Evolutionary conservation across 1,140 invertebrate genomes (phyloP), one percentile per base, ranked within the genome.

Genomic region (Diuraphis noxia): DNA sequence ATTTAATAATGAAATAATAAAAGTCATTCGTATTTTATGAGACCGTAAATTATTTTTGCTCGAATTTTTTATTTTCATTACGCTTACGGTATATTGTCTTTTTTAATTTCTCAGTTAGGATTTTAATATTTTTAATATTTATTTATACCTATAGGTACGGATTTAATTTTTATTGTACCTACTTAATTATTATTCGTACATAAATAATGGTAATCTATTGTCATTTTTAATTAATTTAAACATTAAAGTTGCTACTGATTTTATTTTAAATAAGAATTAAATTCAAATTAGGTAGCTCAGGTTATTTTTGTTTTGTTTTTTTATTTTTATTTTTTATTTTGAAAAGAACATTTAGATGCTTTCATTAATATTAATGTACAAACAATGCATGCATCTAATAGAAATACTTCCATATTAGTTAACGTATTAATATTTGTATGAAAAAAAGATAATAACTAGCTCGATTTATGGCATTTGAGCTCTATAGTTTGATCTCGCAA

Each of bases 1-100:
- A 72, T 72, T 72, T n/a, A 72, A 72, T 72, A 72, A 72, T 72
- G 30, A 72, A 72, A 72, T 63, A 63, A 63, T 63, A 63, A 56
- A 56, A 63, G 56, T 17, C 56, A 63, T n/a, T 63, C 56, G n/a
- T n/a, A n/a, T 72, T 72, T 4, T 72, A 72, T n/a, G 56, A 6
- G 56, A 13, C n/a, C n/a, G 13, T 72, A 72, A n/a, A 72, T 72
- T n/a, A n/a, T 72, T 72, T 72, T 72, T n/a, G 4, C 13, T 72
- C 25, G 2, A 17, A 72, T n/a, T 17, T 72, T 13, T 72, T 72
- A 10, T n/a, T 72, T 63, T 72, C n/a, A n/a, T 72, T n/a, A n/a
- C 4, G 56, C 30, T 72, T n/a, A n/a, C 4, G 56, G 56, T 63
- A 13, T 63, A 63, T 63, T 63, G 56, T 63, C 30, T n/a, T n/a